Evolutionary conservation across 1,140 invertebrate genomes (phyloP).

Genomic region (Pseudomyrmex pallidus): DNA sequence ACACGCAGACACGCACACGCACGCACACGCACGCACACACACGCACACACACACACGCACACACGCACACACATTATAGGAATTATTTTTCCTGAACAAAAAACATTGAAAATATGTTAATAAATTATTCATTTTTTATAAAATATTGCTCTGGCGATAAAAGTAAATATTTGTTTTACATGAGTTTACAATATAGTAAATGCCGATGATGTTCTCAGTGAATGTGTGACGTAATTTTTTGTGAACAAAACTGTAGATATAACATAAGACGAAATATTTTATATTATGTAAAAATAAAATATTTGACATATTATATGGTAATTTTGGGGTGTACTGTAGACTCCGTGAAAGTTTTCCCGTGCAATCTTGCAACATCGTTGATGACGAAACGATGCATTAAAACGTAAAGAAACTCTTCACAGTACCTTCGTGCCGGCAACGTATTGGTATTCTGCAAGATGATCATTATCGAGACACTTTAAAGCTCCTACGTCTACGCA

Average conservation of each 20-base stretch:
- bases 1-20: too few species aligned
- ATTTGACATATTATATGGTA: not conserved
- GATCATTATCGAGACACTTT: conserved; percentile 51
- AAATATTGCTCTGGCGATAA: not conserved
- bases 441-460: conserved; percentile 16
- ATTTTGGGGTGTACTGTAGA: not conserved
- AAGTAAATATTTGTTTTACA: not conserved
- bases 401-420: not conserved
- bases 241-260: not conserved
- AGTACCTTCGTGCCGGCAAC: not conserved
- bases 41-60: not conserved
- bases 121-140: not conserved
- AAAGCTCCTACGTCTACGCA: conserved; percentile 22
- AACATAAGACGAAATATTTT: not conserved
- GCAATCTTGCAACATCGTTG: not conserved
- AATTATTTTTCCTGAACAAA: not conserved
- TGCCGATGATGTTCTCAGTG: not conserved
- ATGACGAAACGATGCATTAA: conserved; percentile 39
- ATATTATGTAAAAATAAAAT: not conserved
- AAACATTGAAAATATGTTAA: not conserved
- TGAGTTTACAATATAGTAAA: not conserved
- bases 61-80: not conserved
- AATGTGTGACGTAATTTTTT: not conserved
- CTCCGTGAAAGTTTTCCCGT: conserved; percentile 2
- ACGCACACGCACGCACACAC: not conserved